Percentiles rank a stretch among this genome's conserved stretches.
phyloP scores from a whole-genome alignment of 1,140 invertebrate genomes.

The Drosophila lowei region DNA sequence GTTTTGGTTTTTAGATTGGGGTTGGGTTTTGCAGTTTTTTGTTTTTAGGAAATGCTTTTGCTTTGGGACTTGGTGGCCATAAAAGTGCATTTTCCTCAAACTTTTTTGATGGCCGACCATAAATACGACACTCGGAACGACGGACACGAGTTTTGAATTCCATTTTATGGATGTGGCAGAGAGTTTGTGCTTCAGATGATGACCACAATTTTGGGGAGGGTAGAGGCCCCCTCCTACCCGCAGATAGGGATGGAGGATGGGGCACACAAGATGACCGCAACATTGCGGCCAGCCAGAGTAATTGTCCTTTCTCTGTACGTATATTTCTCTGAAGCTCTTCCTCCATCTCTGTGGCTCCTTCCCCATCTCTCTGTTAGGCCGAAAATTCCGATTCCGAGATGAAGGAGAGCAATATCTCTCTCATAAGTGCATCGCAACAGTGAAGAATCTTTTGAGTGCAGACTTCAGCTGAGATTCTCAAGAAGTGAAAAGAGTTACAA shows the following conservation, averaged over 20 bases:
- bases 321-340: background rate
- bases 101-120: conserved; percentile 27
- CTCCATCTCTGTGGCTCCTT: too few relatives aligned
- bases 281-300: conserved; percentile 31
- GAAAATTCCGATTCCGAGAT: background rate
- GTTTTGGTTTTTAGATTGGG: background rate
- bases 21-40: background rate
- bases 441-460: too few relatives aligned
- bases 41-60: background rate
- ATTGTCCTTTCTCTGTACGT: conserved; percentile 9
- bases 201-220: background rate
- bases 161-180: conserved; percentile 8
- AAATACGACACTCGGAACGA: conserved; percentile 48
- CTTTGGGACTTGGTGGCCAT: conserved; percentile 1
- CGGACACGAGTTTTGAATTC: conserved; percentile 16
- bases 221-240: background rate
- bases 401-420: conserved; percentile 3
- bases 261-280: conserved; percentile 36
- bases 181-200: conserved; percentile 2
- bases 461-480: too few relatives aligned
- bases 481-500: too few relatives aligned
- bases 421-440: background rate
- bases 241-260: background rate
- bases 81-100: conserved; percentile 20
- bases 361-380: background rate